Percentiles rank a stretch among this genome's conserved stretches.
Conservation (phyloP, 2,113 vertebrate genomes). For the Himantopus leucocephalus region DNA sequence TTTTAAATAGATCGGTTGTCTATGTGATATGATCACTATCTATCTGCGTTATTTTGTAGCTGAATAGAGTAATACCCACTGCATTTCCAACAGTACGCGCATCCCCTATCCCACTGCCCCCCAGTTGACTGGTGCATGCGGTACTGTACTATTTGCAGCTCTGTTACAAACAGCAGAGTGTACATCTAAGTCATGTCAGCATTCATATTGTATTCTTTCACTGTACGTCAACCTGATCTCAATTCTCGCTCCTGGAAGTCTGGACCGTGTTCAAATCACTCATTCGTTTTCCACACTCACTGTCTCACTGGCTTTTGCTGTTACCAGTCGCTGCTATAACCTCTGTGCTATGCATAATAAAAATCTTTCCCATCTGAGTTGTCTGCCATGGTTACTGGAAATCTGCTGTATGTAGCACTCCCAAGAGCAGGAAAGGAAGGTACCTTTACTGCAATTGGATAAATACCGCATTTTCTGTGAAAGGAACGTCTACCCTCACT, state of each 20-base stretch:
- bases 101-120: background rate
- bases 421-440: slow-evolving; percentile 35
- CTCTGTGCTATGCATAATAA: slow-evolving; percentile 57
- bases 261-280: background rate
- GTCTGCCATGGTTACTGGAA: slow-evolving; percentile 63
- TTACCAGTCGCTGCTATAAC: slow-evolving; percentile 8
- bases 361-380: slow-evolving; percentile 57
- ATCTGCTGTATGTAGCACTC: slow-evolving; percentile 22
- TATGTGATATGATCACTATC: background rate
- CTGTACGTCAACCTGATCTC: background rate
- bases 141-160: background rate
- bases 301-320: slow-evolving; percentile 40
- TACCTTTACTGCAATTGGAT: background rate
- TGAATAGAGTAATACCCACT: background rate
- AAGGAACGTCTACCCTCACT: background rate
- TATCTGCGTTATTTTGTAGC: background rate
- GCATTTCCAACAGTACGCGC: background rate
- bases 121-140: background rate
- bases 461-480: slow-evolving; percentile 20
- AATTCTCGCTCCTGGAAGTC: background rate
- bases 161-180: background rate
- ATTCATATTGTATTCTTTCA: background rate
- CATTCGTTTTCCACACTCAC: background rate
- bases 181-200: background rate
- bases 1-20: background rate